Base-by-base conservation (phyloP, 2,113 vertebrate species). In the Oryzias woworae region DNA sequence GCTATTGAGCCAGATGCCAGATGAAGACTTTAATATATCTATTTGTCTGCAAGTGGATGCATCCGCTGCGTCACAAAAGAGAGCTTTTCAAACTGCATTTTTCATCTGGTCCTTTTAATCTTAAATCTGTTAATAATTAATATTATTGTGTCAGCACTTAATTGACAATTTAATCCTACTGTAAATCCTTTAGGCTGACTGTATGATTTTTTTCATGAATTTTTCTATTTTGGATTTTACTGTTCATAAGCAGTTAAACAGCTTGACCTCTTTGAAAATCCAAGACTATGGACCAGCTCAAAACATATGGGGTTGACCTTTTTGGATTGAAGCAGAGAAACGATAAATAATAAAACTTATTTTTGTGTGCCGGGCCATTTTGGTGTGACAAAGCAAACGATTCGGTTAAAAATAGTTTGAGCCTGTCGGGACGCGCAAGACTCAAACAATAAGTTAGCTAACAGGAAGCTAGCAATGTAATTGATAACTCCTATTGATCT, bases 401-500 rank as follows among this genome's bases (percentile, higher is more conserved):
- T 65, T 51, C 57, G 41, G 14, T 77, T 57, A 66, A 22, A 77
- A 79, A 77, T 71, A 81, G 73, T 67, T 57, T 26, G 15, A 53
- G 62, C 65, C 71, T 53, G 60, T 66, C 17, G 0, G 18, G 56
- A 61, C 17, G 6, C 55, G 26, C 14, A 57, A 63, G 72, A 72
- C 48, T 44, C 60, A 67, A 81, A 77, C 83, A 57, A 69, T 75
- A 74, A 72, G 80, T 78, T 72, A 61, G 80, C 66, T 58, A 64
- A 75, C 80, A 82, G 83, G 80, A 86, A 85, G 78, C 83, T 74
- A 81, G 74, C 68, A 71, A 47, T 79, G 83, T 80, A 83, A 86
- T 73, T 83, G 78, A 89, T 89, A 86, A 90, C 77, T 81, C 59
- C 68, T 85, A 90, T 90, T 89, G 87, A 90, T 90, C 82, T 31